Percentiles rank a stretch among this genome's conserved stretches.
Conservation (phyloP, 53 echinoderm and acorn worm species). For the Actinopyga echinites region DNA sequence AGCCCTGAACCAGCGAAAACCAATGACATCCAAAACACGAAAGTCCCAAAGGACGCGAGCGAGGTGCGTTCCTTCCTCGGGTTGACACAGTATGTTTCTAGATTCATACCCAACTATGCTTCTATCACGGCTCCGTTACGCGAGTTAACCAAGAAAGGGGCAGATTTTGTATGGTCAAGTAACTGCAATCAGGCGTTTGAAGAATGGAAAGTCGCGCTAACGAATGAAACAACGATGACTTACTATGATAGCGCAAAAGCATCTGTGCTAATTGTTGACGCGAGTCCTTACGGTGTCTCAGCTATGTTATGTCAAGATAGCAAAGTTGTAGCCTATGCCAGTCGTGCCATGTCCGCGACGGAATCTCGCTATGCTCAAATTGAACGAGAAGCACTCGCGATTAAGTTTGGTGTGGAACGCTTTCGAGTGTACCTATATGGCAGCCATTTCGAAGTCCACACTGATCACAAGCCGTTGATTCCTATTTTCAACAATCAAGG, state of each 20-base stretch:
- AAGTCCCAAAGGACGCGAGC: constrained; percentile 25
- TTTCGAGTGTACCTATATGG: constrained; percentile 71
- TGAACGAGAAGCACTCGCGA: constrained; percentile 66
- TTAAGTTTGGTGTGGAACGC: constrained; percentile 59
- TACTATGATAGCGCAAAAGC: constrained; percentile 57
- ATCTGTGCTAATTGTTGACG: constrained; percentile 58
- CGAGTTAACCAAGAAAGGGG: constrained; percentile 56
- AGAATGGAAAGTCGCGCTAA: constrained; percentile 31
- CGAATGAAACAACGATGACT: constrained; percentile 46
- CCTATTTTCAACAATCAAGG: constrained; percentile 58
- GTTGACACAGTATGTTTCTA: constrained; percentile 47
- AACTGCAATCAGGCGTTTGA: constrained; percentile 43
- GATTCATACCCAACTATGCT: constrained; percentile 71
- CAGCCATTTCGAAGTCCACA: constrained; percentile 48
- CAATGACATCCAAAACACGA: not conserved
- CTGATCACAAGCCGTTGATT: constrained; percentile 70
- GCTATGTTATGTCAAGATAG: constrained; percentile 69
- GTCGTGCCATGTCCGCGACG: constrained; percentile 49
- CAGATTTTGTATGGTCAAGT: constrained; percentile 57
- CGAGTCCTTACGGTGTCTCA: constrained; percentile 60
- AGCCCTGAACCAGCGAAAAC: constrained; percentile 44
- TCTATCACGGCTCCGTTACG: constrained; percentile 56
- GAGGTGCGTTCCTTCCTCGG: constrained; percentile 64
- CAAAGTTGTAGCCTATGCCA: constrained; percentile 53
- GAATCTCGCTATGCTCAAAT: constrained; percentile 74